phyloP scores from a whole-genome alignment of 2,888 invertebrate species.

The Cheilosia grossa region DNA sequence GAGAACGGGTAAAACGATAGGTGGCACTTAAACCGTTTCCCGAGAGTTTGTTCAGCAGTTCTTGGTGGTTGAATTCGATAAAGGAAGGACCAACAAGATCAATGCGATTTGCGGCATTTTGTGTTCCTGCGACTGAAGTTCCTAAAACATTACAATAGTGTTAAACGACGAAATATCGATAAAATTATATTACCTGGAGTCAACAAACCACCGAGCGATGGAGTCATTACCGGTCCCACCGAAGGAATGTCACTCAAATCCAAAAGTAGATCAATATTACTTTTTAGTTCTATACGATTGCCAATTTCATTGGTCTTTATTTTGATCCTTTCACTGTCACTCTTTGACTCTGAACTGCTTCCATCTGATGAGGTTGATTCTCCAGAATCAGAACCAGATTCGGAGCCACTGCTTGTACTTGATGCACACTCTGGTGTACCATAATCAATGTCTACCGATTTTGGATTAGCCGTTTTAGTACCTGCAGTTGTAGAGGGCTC shows the following conservation, averaged over 20 bases:
- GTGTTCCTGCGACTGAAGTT: slow-evolving; percentile 77
- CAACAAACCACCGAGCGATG: slow-evolving; percentile 91
- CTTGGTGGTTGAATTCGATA: slow-evolving; percentile 85
- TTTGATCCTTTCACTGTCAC: slow-evolving; percentile 80
- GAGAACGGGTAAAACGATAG: slow-evolving; percentile 90
- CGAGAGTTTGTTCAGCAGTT: slow-evolving; percentile 89
- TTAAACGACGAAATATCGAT: neutral
- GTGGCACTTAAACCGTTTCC: slow-evolving; percentile 87
- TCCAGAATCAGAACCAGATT: slow-evolving; percentile 54
- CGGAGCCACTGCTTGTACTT: slow-evolving; percentile 61
- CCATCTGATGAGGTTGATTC: slow-evolving; percentile 58
- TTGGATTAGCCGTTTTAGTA: slow-evolving; percentile 46
- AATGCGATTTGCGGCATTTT: slow-evolving; percentile 81
- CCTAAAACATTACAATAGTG: slow-evolving; percentile 72
- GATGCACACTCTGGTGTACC: slow-evolving; percentile 80
- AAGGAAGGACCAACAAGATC: slow-evolving; percentile 86
- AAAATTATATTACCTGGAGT: slow-evolving; percentile 85
- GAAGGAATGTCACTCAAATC: slow-evolving; percentile 92
- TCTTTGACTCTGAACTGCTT: slow-evolving; percentile 75
- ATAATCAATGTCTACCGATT: slow-evolving; percentile 65
- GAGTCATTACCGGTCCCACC: slow-evolving; percentile 88
- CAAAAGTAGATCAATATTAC: slow-evolving; percentile 92
- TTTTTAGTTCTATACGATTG: slow-evolving; percentile 80
- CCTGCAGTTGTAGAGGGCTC: slow-evolving; percentile 45
- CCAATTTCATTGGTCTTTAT: slow-evolving; percentile 60